A percentile compares a stretch with the other conserved stretches of the same genome.
Conservation (phyloP, 1,140 invertebrate species). For the Leptonema lineaticorne region DNA sequence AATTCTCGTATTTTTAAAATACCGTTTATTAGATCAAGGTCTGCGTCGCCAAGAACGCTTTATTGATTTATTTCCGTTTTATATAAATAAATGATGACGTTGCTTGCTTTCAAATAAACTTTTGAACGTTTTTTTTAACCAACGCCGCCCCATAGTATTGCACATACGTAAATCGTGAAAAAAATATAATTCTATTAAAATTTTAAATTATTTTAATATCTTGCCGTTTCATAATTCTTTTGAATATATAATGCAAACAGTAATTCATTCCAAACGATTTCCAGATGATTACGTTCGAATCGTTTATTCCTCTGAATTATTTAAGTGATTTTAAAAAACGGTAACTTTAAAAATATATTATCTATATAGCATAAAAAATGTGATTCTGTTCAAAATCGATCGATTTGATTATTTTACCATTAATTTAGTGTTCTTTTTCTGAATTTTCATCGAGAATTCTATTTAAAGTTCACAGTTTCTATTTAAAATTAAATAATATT, state of each 20-base stretch:
- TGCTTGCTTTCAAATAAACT: not conserved
- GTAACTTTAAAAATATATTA: too few relatives aligned
- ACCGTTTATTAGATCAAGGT: slow-evolving; percentile 13
- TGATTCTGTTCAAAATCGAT: too few relatives aligned
- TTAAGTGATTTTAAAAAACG: slow-evolving; percentile 7
- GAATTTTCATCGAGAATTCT: too few relatives aligned
- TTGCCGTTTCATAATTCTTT: not conserved
- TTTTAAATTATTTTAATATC: not conserved
- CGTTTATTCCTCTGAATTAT: slow-evolving; percentile 13
- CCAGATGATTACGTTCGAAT: not conserved
- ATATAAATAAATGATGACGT: not conserved
- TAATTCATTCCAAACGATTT: slow-evolving; percentile 17
- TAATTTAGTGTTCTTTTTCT: too few relatives aligned
- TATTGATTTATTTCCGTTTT: slow-evolving; percentile 2
- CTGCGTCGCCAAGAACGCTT: not conserved
- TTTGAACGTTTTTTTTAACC: too few relatives aligned
- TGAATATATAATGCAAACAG: slow-evolving; percentile 6
- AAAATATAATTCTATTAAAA: not conserved
- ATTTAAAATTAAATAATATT: too few relatives aligned
- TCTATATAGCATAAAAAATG: too few relatives aligned
- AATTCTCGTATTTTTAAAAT: too few relatives aligned
- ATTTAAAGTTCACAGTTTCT: too few relatives aligned
- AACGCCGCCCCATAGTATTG: too few relatives aligned
- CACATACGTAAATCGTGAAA: not conserved
- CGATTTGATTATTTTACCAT: too few relatives aligned